Percentiles rank a stretch among this genome's conserved stretches.
phyloP scores from a whole-genome alignment of 2,113 vertebrate species.

The Clupea harengus region DNA sequence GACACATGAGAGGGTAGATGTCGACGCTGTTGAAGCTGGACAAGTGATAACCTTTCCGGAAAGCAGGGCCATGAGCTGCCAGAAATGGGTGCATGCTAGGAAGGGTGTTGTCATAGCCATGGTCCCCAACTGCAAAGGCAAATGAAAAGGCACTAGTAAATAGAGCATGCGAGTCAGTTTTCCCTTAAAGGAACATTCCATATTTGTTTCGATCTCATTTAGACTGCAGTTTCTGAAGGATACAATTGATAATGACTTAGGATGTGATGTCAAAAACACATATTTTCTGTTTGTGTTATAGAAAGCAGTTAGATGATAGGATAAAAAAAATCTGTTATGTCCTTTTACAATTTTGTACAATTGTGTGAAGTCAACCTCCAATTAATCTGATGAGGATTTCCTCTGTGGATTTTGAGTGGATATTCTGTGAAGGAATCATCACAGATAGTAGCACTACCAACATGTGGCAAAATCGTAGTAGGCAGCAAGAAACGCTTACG shows the following conservation, averaged over 20 bases:
- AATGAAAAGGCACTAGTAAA: slow-evolving; percentile 26
- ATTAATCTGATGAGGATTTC: background rate
- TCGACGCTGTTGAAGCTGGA: slow-evolving; percentile 78
- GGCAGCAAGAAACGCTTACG: slow-evolving; percentile 67
- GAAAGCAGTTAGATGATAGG: too few relatives aligned
- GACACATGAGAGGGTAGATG: slow-evolving; percentile 94
- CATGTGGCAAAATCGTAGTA: background rate
- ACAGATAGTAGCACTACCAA: background rate
- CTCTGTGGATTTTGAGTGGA: background rate
- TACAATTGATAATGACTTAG: background rate
- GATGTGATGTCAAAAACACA: background rate
- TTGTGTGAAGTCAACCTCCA: too few relatives aligned
- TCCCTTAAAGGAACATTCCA: background rate
- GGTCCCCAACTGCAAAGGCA: slow-evolving; percentile 82
- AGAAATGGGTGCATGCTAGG: slow-evolving; percentile 94
- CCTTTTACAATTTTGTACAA: too few relatives aligned
- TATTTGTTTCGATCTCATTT: background rate
- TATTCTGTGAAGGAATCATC: background rate
- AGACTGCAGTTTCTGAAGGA: background rate
- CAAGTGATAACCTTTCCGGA: slow-evolving; percentile 72
- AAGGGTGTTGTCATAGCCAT: slow-evolving; percentile 89
- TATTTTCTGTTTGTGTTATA: too few relatives aligned
- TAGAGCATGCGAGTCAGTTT: background rate
- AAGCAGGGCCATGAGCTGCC: slow-evolving; percentile 83
- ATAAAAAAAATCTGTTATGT: too few relatives aligned